A percentile compares a stretch with the other conserved stretches of the same genome.
Evolutionary conservation across 2,113 vertebrate species (phyloP).

Genomic region (Rhinopomastus cyanomelas): DNA sequence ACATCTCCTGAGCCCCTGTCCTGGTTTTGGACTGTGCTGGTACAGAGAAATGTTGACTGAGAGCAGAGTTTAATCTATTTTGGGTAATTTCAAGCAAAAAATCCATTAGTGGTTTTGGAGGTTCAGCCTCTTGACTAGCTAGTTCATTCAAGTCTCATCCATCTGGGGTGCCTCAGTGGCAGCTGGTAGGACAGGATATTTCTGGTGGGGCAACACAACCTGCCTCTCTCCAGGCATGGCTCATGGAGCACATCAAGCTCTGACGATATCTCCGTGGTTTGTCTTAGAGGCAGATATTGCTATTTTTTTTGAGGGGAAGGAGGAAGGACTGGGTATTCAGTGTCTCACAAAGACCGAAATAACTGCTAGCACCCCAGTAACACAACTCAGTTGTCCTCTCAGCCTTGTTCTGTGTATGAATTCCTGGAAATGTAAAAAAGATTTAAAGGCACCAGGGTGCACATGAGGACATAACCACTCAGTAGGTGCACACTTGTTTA

Average conservation of each 20-base stretch:
- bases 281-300: background rate
- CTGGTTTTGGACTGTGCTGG: background rate
- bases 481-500: background rate
- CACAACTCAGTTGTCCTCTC: rapidly evolving
- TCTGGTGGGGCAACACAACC: background rate
- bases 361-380: background rate
- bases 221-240: background rate
- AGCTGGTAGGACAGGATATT: rapidly evolving
- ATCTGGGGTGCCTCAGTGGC: background rate
- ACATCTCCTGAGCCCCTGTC: background rate
- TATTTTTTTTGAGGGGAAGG: background rate
- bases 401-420: background rate
- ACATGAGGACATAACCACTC: background rate
- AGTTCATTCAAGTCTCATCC: rapidly evolving
- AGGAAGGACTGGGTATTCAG: background rate
- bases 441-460: background rate
- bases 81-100: background rate
- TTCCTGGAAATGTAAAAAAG: background rate
- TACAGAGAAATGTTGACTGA: background rate
- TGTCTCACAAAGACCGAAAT: background rate
- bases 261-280: background rate
- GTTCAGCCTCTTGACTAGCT: background rate
- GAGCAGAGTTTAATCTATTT: background rate
- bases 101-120: background rate
- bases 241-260: background rate